Base-by-base conservation (phyloP, 2,888 invertebrate species). In the Drepanosiphum platanoidis region DNA sequence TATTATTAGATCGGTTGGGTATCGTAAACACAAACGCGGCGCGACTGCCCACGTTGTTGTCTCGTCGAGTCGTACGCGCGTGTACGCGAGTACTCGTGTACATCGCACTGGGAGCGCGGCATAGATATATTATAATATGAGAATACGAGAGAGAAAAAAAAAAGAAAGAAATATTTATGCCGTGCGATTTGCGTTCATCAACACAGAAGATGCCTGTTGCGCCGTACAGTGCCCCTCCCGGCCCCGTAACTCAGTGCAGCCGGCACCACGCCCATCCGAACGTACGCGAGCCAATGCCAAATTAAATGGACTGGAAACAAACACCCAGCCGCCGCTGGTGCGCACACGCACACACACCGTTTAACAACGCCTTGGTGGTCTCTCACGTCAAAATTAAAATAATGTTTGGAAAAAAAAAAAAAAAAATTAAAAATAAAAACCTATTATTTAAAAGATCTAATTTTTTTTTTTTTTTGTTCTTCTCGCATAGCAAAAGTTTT, bases 291-390 rank as follows among this genome's bases (percentile, higher is more conserved):
- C 81, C 81, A 81, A 82, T 82, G 82, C 72, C 64, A 18, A 74
- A 74, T 83, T 74, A 74, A 83, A 83, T 34, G 64, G 82, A 74
- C 74, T 74, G 82, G 74, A 83, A 83, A 70, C 30, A 11, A 32
- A 74, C 64, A 74, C 39, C 64, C 42, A 68, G 30, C 68, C 34
- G 22, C 22, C 15, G 1, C 15, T 68, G 27, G 27, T n/a, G 8
- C 22, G 22, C 4, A 22, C 39, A 22, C 39, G 39, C 39, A 36
- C 39, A 39, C 70, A 0, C 11, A 9, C 5, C 77, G 77, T 78
- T 75, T 39, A 61, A 78, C 77, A 39, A 32, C 66, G 61, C 27
- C 22, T 22, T 27, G 39, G 64, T 64, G 77, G 77, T 30, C 77
- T 61, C 5, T 30, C 36, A 11, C 64, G 39, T 61, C 32, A 36